Evolutionary conservation across 2,888 invertebrate genomes (phyloP).

Genomic region (Erannis defoliaria): DNA sequence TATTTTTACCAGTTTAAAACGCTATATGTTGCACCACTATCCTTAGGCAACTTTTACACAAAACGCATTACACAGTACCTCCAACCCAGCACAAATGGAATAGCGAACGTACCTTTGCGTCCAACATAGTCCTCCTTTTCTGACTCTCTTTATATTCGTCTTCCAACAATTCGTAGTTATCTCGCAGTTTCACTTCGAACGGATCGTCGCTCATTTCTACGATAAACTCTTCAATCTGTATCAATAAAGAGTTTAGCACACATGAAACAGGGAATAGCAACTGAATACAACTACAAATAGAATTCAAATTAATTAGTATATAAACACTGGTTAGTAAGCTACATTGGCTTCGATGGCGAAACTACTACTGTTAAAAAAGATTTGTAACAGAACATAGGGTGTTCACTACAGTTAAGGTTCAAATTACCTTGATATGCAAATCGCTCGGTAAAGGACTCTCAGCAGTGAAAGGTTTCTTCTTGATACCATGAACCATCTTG

Average conservation of each 20-base stretch:
- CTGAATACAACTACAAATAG: neutral
- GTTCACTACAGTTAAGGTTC: neutral
- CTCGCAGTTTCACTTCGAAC: constrained; percentile 97
- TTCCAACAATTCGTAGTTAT: constrained; percentile 97
- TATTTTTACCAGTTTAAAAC: too few relatives aligned
- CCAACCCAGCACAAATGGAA: neutral
- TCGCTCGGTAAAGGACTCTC: constrained; percentile 94
- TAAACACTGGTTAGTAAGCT: neutral
- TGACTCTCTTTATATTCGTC: constrained; percentile 98
- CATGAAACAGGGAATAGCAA: neutral
- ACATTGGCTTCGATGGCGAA: neutral
- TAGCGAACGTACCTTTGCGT: constrained; percentile 89
- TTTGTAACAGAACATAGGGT: too few relatives aligned
- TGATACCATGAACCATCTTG: constrained; percentile 92
- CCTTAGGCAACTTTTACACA: too few relatives aligned
- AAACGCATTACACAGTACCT: too few relatives aligned
- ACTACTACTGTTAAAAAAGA: neutral
- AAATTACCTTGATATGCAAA: constrained; percentile 92
- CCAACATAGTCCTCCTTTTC: constrained; percentile 95
- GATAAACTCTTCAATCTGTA: constrained; percentile 93
- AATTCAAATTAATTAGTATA: neutral
- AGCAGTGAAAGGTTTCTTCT: constrained; percentile 89
- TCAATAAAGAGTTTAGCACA: constrained; percentile 29
- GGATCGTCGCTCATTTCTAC: constrained; percentile 99
- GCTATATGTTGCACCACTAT: too few relatives aligned